Evolutionary conservation across 2,888 invertebrate genomes (phyloP).

Genomic region (Chesias legatella): DNA sequence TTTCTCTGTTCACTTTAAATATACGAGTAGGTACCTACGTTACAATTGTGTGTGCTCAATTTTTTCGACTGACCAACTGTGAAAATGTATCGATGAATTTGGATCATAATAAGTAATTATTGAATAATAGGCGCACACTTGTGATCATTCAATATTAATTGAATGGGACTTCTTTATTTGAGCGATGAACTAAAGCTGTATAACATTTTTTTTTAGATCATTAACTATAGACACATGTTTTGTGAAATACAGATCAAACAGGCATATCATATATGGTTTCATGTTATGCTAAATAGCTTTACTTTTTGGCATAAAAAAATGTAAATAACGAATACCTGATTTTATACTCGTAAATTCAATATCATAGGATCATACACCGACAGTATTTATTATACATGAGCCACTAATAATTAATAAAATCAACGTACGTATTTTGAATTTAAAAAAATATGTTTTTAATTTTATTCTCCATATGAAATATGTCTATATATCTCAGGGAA

Average conservation of each 20-base stretch:
- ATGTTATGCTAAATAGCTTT: constrained; percentile 5
- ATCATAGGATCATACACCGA: constrained; percentile 9
- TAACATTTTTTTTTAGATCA: constrained; percentile 2
- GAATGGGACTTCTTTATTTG: constrained; percentile 5
- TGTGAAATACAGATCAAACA: constrained; percentile 7
- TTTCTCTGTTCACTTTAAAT: constrained; percentile 58
- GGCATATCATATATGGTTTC: constrained; percentile 22
- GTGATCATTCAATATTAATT: constrained; percentile 18
- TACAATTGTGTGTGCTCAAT: constrained; percentile 67
- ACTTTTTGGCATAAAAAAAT: constrained; percentile 1
- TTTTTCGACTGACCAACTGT: constrained; percentile 78
- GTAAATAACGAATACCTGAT: constrained; percentile 11
- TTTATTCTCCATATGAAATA: no score
- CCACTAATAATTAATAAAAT: constrained; percentile 5
- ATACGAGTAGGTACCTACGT: constrained; percentile 28
- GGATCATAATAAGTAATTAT: constrained; percentile 15
- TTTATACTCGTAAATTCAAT: constrained; percentile 10
- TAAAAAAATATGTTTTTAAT: no score
- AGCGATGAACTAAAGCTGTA: constrained; percentile 1
- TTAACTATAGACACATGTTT: neutral
- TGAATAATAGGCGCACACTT: constrained; percentile 19
- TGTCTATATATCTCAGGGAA: no score
- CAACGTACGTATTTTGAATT: no score
- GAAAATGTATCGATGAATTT: constrained; percentile 55
- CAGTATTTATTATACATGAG: constrained; percentile 9